Evolutionary conservation across 2,113 vertebrate species (phyloP).

Genomic region (Artemisiospiza belli): DNA sequence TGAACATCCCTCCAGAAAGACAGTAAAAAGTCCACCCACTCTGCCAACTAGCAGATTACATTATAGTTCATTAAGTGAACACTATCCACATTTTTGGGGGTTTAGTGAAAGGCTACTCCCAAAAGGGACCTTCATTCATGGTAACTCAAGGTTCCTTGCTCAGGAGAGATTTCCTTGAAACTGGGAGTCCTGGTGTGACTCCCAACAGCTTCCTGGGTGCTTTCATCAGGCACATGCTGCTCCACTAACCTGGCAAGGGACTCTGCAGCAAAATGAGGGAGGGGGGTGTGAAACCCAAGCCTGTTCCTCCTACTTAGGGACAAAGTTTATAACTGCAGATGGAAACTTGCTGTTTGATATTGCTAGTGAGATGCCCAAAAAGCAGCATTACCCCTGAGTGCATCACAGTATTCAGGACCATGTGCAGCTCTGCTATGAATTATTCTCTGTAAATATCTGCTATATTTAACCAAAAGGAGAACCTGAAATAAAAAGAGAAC

Average conservation of each 20-base stretch:
- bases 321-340: not conserved
- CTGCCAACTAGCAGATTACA: not conserved
- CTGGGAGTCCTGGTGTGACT: rapidly evolving
- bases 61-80: not conserved
- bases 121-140: not conserved
- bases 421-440: not conserved
- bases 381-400: not conserved
- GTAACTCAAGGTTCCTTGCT: not conserved
- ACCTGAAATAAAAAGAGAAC: not conserved
- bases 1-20: not conserved
- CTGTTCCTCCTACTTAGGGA: not conserved
- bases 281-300: not conserved
- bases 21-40: not conserved
- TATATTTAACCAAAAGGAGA: constrained; percentile 11
- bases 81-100: not conserved
- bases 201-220: not conserved
- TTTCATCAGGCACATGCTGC: not conserved
- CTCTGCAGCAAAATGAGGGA: not conserved
- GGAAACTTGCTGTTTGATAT: not conserved
- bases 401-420: not conserved
- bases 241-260: not conserved
- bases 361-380: not conserved
- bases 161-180: not conserved
- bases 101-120: not conserved
- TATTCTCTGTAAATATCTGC: constrained; percentile 38